Percentiles rank a stretch among this genome's conserved stretches.
These are phyloP conservation scores for Paramisgurnus dabryanus DNA, from an alignment of 2,113 vertebrate species.

Conservation along the genomic window DNA sequence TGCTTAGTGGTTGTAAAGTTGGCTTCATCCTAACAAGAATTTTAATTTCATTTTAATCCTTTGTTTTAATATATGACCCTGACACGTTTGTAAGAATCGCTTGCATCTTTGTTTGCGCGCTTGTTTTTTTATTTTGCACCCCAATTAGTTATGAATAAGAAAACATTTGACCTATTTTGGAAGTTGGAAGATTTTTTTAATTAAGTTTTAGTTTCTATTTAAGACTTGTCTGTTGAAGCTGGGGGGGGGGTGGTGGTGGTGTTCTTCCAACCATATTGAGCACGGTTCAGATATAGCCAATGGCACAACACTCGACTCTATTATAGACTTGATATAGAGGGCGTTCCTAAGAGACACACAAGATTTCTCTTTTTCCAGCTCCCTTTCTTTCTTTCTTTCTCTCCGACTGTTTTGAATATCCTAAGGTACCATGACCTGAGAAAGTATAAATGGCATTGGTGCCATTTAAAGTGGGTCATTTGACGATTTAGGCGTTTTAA, in stretches of 20 bases:
- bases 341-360: slow-evolving; percentile 27
- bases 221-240: background rate
- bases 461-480: slow-evolving; percentile 36
- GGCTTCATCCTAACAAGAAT: too few species aligned
- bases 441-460: slow-evolving; percentile 39
- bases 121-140: too few species aligned
- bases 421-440: slow-evolving; percentile 36
- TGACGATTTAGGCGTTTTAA: slow-evolving; percentile 6
- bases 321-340: slow-evolving; percentile 41
- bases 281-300: slow-evolving; percentile 32
- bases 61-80: too few species aligned
- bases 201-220: background rate
- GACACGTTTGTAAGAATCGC: too few species aligned
- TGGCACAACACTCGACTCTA: slow-evolving; percentile 30
- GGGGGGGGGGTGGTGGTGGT: background rate
- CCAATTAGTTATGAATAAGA: too few species aligned
- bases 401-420: slow-evolving; percentile 30
- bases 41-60: too few species aligned
- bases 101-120: too few species aligned
- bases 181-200: background rate
- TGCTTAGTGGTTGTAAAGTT: too few species aligned
- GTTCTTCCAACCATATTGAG: slow-evolving; percentile 11
- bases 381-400: slow-evolving; percentile 23
- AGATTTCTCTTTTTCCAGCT: slow-evolving; percentile 16
- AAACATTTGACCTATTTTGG: too few species aligned